phyloP scores from a whole-genome alignment of 2,113 vertebrate genomes.

The Hippoglossus stenolepis region DNA sequence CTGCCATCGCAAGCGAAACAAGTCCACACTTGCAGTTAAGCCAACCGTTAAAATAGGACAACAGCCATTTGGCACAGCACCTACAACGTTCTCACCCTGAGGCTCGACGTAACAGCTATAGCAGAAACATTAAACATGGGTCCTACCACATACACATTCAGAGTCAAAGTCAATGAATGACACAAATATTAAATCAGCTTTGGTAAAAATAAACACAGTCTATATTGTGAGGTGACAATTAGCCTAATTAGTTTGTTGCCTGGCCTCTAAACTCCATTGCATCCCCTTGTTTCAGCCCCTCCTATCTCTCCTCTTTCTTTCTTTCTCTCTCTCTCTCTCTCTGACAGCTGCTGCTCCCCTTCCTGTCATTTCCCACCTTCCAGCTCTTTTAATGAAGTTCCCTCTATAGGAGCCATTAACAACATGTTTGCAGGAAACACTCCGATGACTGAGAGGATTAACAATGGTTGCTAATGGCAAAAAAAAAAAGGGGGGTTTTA shows the following conservation, averaged over 20 bases:
- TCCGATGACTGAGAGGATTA: constrained; percentile 24
- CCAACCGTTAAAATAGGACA: constrained; percentile 74
- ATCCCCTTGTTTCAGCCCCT: constrained; percentile 32
- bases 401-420: constrained; percentile 50
- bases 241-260: constrained; percentile 75
- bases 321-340: no score
- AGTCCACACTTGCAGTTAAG: constrained; percentile 60
- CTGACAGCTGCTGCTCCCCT: constrained; percentile 20
- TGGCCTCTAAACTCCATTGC: constrained; percentile 67
- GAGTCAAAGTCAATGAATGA: constrained; percentile 31
- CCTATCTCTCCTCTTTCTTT: not conserved
- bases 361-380: constrained; percentile 37
- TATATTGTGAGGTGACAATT: constrained; percentile 64
- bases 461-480: constrained; percentile 28
- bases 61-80: constrained; percentile 55
- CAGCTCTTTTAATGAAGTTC: constrained; percentile 55
- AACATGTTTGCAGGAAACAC: constrained; percentile 44
- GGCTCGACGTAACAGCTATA: constrained; percentile 47
- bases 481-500: not conserved
- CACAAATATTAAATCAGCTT: constrained; percentile 22
- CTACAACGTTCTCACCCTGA: constrained; percentile 55
- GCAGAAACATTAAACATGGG: constrained; percentile 17
- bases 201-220: constrained; percentile 65
- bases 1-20: constrained; percentile 56
- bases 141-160: constrained; percentile 22